Base-by-base conservation (phyloP, 2,113 vertebrate genomes). In the Cyphomyrus discorhynchus region DNA sequence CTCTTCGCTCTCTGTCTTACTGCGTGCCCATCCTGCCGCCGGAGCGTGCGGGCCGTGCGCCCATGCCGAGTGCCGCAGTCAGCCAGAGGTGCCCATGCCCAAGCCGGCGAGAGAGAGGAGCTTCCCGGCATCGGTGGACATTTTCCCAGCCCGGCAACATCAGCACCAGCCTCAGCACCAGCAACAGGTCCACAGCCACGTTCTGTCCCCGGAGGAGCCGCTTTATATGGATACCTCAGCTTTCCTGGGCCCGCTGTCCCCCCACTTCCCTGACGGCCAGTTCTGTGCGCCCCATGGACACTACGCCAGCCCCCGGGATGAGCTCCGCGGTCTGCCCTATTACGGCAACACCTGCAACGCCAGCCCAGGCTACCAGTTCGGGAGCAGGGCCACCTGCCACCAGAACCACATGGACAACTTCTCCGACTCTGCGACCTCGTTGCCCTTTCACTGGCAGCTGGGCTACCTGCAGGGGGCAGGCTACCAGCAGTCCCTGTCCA, bases 1-100 rank as follows among this genome's bases (percentile, higher is more conserved):
- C 93, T 90, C 98, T 0, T 95, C 96, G 10, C 96, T 99, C 31
- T 99, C 98, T 2, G 94, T 95, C 0, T 97, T 97, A 88, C 94
- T 99, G 92, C 97, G 84, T 47, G 90, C 94, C 17, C 88, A 93
- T 52, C 89, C 91, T 90, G 93, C 91, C 93, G 92, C 89, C 5
- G n/a, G 88, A 62, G 35, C 87, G 0, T 6, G 83, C 8, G 90
- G 94, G 94, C 87, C 95, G 85, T 97, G 97, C 3, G 3, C 90
- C 21, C 97, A 97, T 90, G 49, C 93, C 0, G 97, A 99, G 91
- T 97, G 97, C 93, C 92, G n/a, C 0, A 6, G 93, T 89, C 50
- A 89, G 80, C 87, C 88, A 0, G 90, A 86, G 11, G n/a, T 50
- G 35, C 88, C 87, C 0, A 53, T 0, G 0, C 90, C 7, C 13